Evolutionary conservation across 2,888 invertebrate genomes (phyloP).

Genomic region (Melikaiella ostensackeni): DNA sequence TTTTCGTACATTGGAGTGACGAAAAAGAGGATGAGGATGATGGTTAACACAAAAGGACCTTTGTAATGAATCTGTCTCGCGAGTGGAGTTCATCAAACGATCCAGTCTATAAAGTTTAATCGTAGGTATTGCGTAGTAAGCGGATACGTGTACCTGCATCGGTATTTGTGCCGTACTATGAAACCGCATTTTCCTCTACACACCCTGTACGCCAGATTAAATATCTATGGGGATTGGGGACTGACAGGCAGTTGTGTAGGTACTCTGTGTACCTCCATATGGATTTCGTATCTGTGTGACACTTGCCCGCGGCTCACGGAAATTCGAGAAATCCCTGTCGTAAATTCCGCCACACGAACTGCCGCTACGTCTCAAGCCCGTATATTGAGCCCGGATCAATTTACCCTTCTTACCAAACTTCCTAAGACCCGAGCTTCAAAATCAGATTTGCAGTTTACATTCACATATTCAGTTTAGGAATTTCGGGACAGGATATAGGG

Average conservation of each 20-base stretch:
- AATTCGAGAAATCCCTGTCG: conserved; percentile 36
- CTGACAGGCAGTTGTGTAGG: neutral
- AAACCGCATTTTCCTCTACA: conserved; percentile 18
- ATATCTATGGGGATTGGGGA: conserved; percentile 32
- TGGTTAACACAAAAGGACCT: neutral
- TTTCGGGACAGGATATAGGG: neutral
- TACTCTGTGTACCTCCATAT: neutral
- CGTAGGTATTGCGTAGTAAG: conserved; percentile 59
- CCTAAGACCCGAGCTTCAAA: neutral
- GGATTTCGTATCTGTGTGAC: conserved; percentile 32
- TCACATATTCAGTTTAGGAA: neutral
- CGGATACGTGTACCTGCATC: conserved; percentile 28
- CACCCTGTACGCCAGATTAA: conserved; percentile 26
- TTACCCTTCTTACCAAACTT: conserved; percentile 16
- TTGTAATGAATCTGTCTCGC: conserved; percentile 24
- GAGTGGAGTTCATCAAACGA: conserved; percentile 51
- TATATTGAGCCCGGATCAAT: conserved; percentile 35
- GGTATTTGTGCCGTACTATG: conserved; percentile 9
- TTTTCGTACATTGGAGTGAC: neutral
- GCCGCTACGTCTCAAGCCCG: conserved; percentile 19
- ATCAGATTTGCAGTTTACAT: conserved; percentile 1
- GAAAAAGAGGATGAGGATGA: neutral
- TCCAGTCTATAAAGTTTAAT: conserved; percentile 65
- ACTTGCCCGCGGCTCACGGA: conserved; percentile 33
- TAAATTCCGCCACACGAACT: conserved; percentile 37